Conservation (phyloP, 2,888 invertebrate genomes). For the Dorcus hopei region DNA sequence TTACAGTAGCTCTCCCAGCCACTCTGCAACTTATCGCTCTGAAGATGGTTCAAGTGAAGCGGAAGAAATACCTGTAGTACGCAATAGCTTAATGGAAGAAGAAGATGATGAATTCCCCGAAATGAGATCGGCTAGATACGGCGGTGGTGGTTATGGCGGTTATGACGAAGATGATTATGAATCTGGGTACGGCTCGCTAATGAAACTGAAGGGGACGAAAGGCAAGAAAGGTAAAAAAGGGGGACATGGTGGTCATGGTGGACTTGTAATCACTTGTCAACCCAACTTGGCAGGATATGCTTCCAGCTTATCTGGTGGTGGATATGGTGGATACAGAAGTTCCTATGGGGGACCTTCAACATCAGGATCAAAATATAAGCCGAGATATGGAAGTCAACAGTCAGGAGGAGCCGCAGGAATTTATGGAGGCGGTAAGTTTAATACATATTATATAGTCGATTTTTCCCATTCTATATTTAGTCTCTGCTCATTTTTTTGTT, state of each 20-base stretch:
- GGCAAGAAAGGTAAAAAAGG: conserved; percentile 22
- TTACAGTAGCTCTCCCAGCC: conserved; percentile 1
- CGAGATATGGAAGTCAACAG: neutral
- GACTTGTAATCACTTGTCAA: conserved; percentile 48
- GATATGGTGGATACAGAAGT: conserved; percentile 18
- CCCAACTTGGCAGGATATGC: conserved; percentile 47
- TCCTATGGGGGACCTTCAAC: conserved; percentile 16
- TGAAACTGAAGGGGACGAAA: conserved; percentile 19
- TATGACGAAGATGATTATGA: conserved; percentile 16
- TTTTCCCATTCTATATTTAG: too few species aligned
- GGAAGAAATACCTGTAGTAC: conserved; percentile 11
- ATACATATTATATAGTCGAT: too few species aligned
- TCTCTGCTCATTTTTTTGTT: too few species aligned
- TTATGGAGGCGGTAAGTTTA: conserved; percentile 2
- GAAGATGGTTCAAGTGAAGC: conserved; percentile 12
- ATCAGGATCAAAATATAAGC: neutral
- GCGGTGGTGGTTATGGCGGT: conserved; percentile 12
- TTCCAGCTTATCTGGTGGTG: conserved; percentile 24
- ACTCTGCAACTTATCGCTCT: conserved; percentile 15
- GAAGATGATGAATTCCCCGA: conserved; percentile 18
- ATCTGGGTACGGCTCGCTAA: conserved; percentile 6
- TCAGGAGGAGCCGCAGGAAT: too few species aligned
- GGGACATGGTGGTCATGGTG: conserved; percentile 34
- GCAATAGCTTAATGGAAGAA: conserved; percentile 23
- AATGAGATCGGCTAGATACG: conserved; percentile 26